phyloP scores from a whole-genome alignment of 2,797 vertebrate genomes.

The Chelon labrosus region DNA sequence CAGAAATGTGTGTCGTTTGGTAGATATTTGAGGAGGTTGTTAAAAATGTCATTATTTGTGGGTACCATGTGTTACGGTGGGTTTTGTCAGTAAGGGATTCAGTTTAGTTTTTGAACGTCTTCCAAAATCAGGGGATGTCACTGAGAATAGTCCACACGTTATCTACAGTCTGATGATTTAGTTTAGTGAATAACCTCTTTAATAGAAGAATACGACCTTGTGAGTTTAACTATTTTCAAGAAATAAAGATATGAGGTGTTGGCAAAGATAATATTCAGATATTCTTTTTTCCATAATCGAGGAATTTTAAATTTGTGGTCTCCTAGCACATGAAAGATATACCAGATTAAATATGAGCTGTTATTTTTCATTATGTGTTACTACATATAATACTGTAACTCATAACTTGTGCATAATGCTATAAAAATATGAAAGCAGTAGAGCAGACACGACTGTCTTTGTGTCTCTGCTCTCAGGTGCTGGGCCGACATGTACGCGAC shows the following conservation, averaged over 20 bases:
- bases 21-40: slow-evolving; percentile 8
- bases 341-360: too few species aligned
- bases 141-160: not conserved
- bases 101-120: not conserved
- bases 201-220: too few species aligned
- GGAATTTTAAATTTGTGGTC: too few species aligned
- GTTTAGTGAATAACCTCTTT: too few species aligned
- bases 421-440: not conserved
- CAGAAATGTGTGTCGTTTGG: not conserved
- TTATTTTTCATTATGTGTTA: too few species aligned
- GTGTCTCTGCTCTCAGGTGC: slow-evolving; percentile 66
- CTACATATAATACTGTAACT: too few species aligned
- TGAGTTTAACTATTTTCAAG: not conserved
- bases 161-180: too few species aligned
- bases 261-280: too few species aligned
- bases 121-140: not conserved
- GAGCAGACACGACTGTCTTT: not conserved
- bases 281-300: too few species aligned
- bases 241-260: too few species aligned
- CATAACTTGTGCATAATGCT: too few species aligned
- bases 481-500: slow-evolving; percentile 84
- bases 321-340: too few species aligned
- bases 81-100: not conserved
- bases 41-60: not conserved
- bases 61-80: not conserved